Evolutionary conservation across 2,113 vertebrate species (phyloP).

Genomic region (Acrocephalus arundinaceus): DNA sequence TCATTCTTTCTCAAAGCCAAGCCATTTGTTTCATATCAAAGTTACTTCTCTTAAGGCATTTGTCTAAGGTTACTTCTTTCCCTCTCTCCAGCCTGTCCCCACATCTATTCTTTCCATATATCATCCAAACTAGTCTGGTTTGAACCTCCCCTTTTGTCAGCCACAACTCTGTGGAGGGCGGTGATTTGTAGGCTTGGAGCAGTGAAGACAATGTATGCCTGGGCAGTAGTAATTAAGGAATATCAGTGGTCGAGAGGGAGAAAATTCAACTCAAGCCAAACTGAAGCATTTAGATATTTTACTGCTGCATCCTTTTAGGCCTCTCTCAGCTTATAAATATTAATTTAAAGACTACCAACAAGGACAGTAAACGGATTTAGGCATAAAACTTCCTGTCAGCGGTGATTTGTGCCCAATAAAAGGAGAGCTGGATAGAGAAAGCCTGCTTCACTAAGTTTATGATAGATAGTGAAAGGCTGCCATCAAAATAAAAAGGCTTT

Average conservation of each 20-base stretch:
- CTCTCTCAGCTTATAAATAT: slow-evolving; percentile 83
- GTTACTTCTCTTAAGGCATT: neutral
- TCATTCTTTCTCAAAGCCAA: neutral
- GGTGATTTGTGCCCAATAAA: slow-evolving; percentile 83
- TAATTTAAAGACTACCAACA: slow-evolving; percentile 86
- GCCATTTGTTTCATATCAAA: neutral
- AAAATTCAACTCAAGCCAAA: slow-evolving; percentile 66
- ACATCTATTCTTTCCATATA: slow-evolving; percentile 24
- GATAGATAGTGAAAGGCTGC: slow-evolving; percentile 76
- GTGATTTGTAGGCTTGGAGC: slow-evolving; percentile 68
- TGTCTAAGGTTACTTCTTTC: neutral
- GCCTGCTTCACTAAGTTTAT: slow-evolving; percentile 78
- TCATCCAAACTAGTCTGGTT: neutral
- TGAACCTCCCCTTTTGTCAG: slow-evolving; percentile 48
- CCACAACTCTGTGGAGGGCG: neutral
- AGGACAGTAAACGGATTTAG: slow-evolving; percentile 82
- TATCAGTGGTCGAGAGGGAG: slow-evolving; percentile 73
- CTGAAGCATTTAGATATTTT: slow-evolving; percentile 76
- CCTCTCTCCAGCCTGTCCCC: neutral
- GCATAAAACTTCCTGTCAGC: slow-evolving; percentile 81
- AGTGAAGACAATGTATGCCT: slow-evolving; percentile 14
- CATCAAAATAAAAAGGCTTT: slow-evolving; percentile 75
- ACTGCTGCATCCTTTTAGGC: slow-evolving; percentile 75
- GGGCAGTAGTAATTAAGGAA: slow-evolving; percentile 77
- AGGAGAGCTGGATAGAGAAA: slow-evolving; percentile 73